A percentile compares a stretch with the other conserved stretches of the same genome.
phyloP scores from a whole-genome alignment of 2,888 invertebrate species.

The Eristalis tenax region DNA sequence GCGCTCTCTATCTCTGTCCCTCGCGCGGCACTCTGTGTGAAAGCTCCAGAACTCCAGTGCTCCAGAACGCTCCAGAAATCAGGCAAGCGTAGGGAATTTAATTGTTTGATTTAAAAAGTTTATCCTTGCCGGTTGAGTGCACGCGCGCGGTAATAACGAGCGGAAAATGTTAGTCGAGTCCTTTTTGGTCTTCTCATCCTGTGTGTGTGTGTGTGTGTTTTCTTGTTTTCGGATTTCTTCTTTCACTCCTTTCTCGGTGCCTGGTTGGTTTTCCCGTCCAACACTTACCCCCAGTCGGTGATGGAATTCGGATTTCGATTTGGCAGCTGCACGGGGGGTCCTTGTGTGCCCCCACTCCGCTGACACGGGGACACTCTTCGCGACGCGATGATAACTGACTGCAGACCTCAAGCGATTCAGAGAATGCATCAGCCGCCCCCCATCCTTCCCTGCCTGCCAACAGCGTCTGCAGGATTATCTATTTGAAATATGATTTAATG shows the following conservation, averaged over 20 bases:
- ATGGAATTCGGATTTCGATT: slow-evolving; percentile 59
- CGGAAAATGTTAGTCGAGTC: slow-evolving; percentile 69
- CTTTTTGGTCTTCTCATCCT: slow-evolving; percentile 40
- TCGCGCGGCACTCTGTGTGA: background rate
- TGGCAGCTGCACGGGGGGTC: slow-evolving; percentile 44
- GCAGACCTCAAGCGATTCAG: background rate
- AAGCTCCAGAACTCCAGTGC: slow-evolving; percentile 30
- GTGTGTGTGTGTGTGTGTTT: slow-evolving; percentile 19
- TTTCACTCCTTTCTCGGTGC: background rate
- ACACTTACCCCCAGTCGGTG: background rate
- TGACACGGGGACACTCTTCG: background rate
- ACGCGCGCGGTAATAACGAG: slow-evolving; percentile 71
- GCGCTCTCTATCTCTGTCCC: background rate
- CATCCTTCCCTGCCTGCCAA: background rate
- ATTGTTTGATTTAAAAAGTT: slow-evolving; percentile 74
- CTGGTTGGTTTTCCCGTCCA: background rate
- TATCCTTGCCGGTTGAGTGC: slow-evolving; percentile 72
- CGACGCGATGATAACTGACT: slow-evolving; percentile 12
- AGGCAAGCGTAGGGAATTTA: slow-evolving; percentile 73
- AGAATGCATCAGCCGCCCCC: background rate
- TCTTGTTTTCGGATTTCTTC: background rate
- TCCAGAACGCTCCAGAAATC: slow-evolving; percentile 51
- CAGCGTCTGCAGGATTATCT: slow-evolving; percentile 3
- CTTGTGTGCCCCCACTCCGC: background rate
- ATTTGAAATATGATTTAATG: slow-evolving; percentile 52